Base-by-base conservation (phyloP, 2,888 invertebrate species). In the Urechis unicinctus region DNA sequence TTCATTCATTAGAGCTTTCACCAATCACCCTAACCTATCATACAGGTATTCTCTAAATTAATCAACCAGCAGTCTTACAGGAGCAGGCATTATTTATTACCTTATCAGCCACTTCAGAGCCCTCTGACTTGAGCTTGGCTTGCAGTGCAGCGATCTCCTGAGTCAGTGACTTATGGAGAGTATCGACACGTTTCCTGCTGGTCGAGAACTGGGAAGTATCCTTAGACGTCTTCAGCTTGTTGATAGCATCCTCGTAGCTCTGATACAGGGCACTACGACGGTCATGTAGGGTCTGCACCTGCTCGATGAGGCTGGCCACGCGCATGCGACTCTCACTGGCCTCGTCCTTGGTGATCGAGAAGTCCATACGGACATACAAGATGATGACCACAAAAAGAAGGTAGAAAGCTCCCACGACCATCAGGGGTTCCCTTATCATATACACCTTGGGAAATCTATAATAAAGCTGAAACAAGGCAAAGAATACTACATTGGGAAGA, bases 291-390 rank as follows among this genome's bases (percentile, higher is more conserved):
- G 79, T 79, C 56, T 84, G 77, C 2, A 85, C 80, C 59, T 82
- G 82, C 67, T 85, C 85, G n/a, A 80, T 63, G 57, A 78, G 62
- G 47, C 80, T 76, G 26, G 79, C 74, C 28, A 80, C 75, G 43
- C 80, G 66, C 74, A 82, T 74, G 58, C 78, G 76, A 48, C 76
- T 75, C 62, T 82, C 84, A 30, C 81, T 82, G 2, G 75, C 80
- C 61, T 82, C 81, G 69, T 83, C 82, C 74, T 81, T 81, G 44
- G 81, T 79, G 68, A 97, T 93, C 56, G 95, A 91, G 81, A 98
- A 96, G 82, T 98, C 97, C 75, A 97, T 82, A 67, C 97, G 85
- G 60, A 95, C 91, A 81, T 93, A 94, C 69, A 96, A 82, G 75
- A 98, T 94, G 55, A 96, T 91, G 68, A 88, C 81, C 53, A 94